Base-by-base conservation (phyloP, 2,113 vertebrate species). In the Lophius piscatorius region DNA sequence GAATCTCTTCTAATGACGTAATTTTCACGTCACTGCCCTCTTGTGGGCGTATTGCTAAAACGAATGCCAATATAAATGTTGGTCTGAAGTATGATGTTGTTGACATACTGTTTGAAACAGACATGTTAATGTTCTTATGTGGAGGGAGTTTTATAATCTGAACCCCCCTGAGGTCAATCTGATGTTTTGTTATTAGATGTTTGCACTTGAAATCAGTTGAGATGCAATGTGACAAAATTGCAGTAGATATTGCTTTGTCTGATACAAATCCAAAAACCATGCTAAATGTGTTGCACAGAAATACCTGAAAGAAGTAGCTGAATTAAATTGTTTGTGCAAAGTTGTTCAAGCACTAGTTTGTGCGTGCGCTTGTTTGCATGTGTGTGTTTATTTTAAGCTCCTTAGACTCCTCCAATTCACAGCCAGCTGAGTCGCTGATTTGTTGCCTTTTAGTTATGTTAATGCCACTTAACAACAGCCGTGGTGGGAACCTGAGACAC, bases 371-470 rank as follows among this genome's bases (percentile, higher is more conserved):
- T 26, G 21, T 9, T 10, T 23, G 18, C 11, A 11, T 21, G 35
- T 39, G 47, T 34, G 46, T 65, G 54, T 64, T n/a, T n/a, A 17
- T 5, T 28, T 59, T 70, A 54, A 74, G 39, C 47, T 61, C 23
- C 56, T 35, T 46, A 8, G 7, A 17, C 18, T 45, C 41, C 36
- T 47, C 22, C 33, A 57, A 38, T 69, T 65, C 46, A 74, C 59
- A 56, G 26, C 60, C 63, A 39, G 46, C 44, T 86, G 76, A 86
- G 83, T 76, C 82, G 68, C 72, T 81, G 82, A 87, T 87, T 87
- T 90, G 84, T 87, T 89, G 72, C 64, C 71, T 86, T 87, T 88
- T 82, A 85, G 84, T 86, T 65, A 88, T 87, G 80, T 60, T 85
- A 89, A 90, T 88, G 65, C 55, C 4, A 46, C 80, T 82, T 83